Conservation (phyloP, 2,797 vertebrate genomes). For the Falco columbarius region DNA sequence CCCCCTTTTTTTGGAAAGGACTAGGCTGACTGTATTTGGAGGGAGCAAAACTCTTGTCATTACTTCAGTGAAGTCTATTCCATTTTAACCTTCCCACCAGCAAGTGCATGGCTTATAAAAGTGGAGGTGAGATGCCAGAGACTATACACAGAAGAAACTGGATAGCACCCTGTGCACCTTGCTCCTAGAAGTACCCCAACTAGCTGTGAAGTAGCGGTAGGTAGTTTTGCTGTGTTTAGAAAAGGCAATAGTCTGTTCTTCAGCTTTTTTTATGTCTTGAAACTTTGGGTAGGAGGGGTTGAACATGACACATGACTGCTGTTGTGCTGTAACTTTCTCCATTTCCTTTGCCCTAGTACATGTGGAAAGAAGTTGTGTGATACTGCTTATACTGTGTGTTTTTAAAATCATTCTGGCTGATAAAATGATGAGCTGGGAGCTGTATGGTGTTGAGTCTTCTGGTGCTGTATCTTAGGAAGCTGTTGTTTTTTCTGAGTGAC, state of each 20-base stretch:
- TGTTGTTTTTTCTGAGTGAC: not conserved
- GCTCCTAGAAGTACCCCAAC: not conserved
- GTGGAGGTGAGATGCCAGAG: not conserved
- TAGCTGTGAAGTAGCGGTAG: rapidly evolving
- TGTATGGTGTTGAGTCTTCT: not conserved
- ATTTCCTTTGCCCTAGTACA: not conserved
- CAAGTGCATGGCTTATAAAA: rapidly evolving
- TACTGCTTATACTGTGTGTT: not conserved
- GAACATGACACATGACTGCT: rapidly evolving
- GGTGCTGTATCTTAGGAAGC: not conserved
- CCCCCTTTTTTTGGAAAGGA: not conserved
- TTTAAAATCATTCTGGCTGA: rapidly evolving
- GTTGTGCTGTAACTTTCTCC: not conserved
- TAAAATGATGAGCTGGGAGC: rapidly evolving
- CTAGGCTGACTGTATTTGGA: not conserved
- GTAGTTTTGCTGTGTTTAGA: not conserved
- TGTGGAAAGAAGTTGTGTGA: not conserved
- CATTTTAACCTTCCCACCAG: not conserved
- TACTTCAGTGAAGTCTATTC: not conserved
- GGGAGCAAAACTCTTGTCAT: not conserved
- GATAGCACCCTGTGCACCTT: not conserved
- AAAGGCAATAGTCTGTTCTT: not conserved
- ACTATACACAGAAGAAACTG: rapidly evolving
- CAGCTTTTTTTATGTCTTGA: not conserved
- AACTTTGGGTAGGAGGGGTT: not conserved